phyloP scores from a whole-genome alignment of 2,888 invertebrate genomes.

The Nemotelus pantherinus region DNA sequence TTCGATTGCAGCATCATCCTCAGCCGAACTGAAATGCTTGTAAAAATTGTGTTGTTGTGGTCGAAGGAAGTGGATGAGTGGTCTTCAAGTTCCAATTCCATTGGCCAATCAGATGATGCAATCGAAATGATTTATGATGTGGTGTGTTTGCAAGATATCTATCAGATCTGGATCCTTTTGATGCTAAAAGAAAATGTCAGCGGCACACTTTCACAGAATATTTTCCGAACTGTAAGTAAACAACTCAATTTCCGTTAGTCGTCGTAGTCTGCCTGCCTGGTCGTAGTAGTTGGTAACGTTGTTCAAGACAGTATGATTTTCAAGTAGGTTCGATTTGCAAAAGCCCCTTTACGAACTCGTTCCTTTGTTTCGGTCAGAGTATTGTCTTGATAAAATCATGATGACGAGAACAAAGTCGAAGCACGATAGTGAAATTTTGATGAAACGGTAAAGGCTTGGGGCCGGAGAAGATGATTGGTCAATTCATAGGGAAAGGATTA shows the following conservation, averaged over 20 bases:
- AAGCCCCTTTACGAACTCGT: too few relatives aligned
- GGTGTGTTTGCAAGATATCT: not conserved
- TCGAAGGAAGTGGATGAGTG: conserved; percentile 14
- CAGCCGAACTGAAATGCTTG: not conserved
- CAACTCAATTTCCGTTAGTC: conserved; percentile 37
- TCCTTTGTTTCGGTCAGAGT: too few relatives aligned
- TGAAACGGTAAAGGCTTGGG: too few relatives aligned
- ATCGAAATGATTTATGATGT: conserved; percentile 21
- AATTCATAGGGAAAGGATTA: too few relatives aligned
- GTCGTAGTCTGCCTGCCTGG: not conserved
- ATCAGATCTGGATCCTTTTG: not conserved
- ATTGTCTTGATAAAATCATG: too few relatives aligned
- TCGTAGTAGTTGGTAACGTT: too few relatives aligned
- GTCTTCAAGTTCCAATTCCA: conserved; percentile 3
- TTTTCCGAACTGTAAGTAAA: conserved; percentile 18
- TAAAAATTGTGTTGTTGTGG: not conserved
- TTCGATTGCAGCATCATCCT: too few relatives aligned
- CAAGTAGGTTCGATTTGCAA: too few relatives aligned
- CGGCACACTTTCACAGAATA: conserved; percentile 13
- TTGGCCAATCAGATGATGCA: conserved; percentile 12
- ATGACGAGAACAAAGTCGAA: too few relatives aligned
- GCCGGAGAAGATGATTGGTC: too few relatives aligned
- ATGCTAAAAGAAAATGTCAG: conserved; percentile 28
- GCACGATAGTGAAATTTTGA: too few relatives aligned
- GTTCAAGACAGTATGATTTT: too few relatives aligned